These are phyloP conservation scores for Sorex fumeus DNA, from an alignment of 2,113 vertebrate species.

Conservation along the genomic window DNA sequence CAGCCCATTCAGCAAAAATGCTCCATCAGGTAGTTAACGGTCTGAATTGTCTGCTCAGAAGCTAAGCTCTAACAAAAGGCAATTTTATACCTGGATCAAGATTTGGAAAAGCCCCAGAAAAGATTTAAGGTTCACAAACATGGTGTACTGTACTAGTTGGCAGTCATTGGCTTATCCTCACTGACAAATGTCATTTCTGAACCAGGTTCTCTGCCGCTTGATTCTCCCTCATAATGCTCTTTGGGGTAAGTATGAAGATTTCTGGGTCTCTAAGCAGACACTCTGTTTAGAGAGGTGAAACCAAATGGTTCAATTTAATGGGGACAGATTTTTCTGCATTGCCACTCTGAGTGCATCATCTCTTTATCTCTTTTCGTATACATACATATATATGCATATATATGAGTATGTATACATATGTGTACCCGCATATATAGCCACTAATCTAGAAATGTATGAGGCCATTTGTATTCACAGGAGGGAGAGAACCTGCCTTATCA, in stretches of 20 bases:
- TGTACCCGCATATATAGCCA: no score
- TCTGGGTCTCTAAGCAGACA: constrained; percentile 30
- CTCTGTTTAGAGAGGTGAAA: constrained; percentile 38
- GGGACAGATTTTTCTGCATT: not conserved
- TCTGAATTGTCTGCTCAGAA: constrained; percentile 66
- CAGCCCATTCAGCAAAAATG: constrained; percentile 59
- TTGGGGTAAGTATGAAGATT: not conserved
- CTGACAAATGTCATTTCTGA: not conserved
- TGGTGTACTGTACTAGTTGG: not conserved
- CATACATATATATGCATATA: not conserved
- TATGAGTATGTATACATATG: no score
- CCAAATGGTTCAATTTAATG: constrained; percentile 19
- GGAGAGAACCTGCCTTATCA: not conserved
- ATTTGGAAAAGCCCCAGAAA: constrained; percentile 31
- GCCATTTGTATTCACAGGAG: not conserved
- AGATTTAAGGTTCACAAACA: constrained; percentile 13
- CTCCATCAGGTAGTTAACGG: constrained; percentile 62
- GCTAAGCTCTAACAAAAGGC: constrained; percentile 55
- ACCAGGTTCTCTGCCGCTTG: not conserved
- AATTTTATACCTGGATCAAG: constrained; percentile 38
- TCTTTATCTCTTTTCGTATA: not conserved
- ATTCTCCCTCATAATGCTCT: not conserved
- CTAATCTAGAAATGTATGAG: constrained; percentile 21
- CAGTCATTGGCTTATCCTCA: constrained; percentile 37
- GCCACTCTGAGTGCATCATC: not conserved